Evolutionary conservation across 2,888 invertebrate species (phyloP).

Genomic region (Drosophila neonasuta): DNA sequence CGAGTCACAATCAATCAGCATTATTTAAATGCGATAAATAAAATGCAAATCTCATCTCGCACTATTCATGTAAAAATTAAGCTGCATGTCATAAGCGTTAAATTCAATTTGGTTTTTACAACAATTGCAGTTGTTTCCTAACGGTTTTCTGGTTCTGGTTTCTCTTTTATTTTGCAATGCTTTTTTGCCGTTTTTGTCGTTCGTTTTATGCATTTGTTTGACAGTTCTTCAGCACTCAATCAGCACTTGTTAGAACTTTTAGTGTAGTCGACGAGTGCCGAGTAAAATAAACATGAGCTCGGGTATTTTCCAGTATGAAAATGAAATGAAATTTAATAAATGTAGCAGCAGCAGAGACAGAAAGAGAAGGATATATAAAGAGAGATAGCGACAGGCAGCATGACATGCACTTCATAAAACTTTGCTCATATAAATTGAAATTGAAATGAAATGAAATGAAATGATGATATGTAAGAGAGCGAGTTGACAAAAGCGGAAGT

Average conservation of each 20-base stretch:
- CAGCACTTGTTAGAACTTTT: conserved; percentile 76
- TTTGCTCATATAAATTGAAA: conserved; percentile 77
- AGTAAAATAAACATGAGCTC: conserved; percentile 72
- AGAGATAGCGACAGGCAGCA: conserved; percentile 46
- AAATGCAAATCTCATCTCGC: conserved; percentile 45
- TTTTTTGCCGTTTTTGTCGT: conserved; percentile 13
- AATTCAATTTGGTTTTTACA: conserved; percentile 68
- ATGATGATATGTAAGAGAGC: conserved; percentile 62
- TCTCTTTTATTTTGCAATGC: not conserved
- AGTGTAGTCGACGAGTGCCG: conserved; percentile 58
- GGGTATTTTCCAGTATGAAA: conserved; percentile 49
- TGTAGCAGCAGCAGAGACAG: conserved; percentile 33
- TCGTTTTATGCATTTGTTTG: conserved; percentile 57
- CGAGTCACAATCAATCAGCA: conserved; percentile 35
- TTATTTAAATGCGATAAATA: conserved; percentile 45
- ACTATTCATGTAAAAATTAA: conserved; percentile 40
- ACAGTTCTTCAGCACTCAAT: conserved; percentile 73
- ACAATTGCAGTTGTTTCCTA: conserved; percentile 31
- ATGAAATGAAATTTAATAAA: conserved; percentile 75
- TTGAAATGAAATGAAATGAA: conserved; percentile 71
- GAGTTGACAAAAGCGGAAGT: conserved; percentile 54
- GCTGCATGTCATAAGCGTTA: conserved; percentile 61
- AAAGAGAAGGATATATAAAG: conserved; percentile 1
- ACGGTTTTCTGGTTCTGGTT: conserved; percentile 8
- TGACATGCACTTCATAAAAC: conserved; percentile 77